Conservation (phyloP, 2,113 vertebrate genomes). For the Callionymus lyra region DNA sequence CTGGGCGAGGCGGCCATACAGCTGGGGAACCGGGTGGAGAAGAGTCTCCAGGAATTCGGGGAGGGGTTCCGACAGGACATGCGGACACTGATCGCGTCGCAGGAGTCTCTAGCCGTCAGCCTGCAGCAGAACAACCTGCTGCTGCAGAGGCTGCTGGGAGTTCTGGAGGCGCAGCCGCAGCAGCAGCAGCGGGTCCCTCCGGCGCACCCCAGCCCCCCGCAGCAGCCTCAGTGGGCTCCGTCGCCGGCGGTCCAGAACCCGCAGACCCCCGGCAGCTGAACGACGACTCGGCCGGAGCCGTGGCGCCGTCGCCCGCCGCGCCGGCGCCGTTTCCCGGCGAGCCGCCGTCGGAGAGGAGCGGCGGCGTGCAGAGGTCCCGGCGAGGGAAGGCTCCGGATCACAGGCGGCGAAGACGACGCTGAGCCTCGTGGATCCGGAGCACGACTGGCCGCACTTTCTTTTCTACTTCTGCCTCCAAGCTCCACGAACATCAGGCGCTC, state of each 20-base stretch:
- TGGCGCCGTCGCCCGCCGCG: constrained; percentile 41
- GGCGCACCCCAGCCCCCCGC: constrained; percentile 33
- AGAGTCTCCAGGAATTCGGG: constrained; percentile 62
- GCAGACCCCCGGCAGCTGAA: constrained; percentile 41
- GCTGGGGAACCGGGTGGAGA: constrained; percentile 69
- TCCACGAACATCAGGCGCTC: too few relatives aligned
- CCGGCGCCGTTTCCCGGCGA: constrained; percentile 49
- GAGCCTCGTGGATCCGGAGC: constrained; percentile 15
- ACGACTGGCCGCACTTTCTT: constrained; percentile 29
- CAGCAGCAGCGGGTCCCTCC: constrained; percentile 47
- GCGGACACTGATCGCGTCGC: constrained; percentile 67
- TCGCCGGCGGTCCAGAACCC: constrained; percentile 31
- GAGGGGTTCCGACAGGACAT: constrained; percentile 67
- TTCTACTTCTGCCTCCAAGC: constrained; percentile 26
- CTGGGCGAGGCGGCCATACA: constrained; percentile 68
- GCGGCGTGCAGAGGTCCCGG: constrained; percentile 46
- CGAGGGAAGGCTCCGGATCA: constrained; percentile 65
- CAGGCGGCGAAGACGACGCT: constrained; percentile 63
- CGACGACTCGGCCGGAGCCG: constrained; percentile 36
- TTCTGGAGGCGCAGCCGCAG: constrained; percentile 66
- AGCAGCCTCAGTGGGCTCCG: constrained; percentile 22
- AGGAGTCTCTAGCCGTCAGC: constrained; percentile 65
- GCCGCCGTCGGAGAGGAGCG: constrained; percentile 38
- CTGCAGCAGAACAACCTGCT: constrained; percentile 73
- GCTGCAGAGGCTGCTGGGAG: constrained; percentile 66